Percentiles rank a stretch among this genome's conserved stretches.
phyloP scores from a whole-genome alignment of 2,113 vertebrate species.

The Daboia siamensis region DNA sequence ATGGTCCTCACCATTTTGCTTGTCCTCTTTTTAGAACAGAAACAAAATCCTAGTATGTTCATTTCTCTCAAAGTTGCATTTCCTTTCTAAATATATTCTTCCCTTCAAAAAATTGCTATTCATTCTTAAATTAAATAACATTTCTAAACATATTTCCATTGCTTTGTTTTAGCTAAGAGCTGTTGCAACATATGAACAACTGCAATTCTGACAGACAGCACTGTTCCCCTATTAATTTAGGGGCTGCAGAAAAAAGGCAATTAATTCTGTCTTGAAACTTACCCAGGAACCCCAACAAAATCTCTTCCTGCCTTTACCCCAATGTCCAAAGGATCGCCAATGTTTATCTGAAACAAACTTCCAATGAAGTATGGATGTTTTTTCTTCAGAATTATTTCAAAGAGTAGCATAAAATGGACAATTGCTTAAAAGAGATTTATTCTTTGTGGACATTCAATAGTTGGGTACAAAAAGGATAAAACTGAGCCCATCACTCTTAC shows the following conservation, averaged over 20 bases:
- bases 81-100: not conserved
- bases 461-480: not conserved
- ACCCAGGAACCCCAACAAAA: not conserved
- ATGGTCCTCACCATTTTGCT: not conserved
- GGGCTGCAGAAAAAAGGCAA: not conserved
- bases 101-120: not conserved
- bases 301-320: not conserved
- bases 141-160: not conserved
- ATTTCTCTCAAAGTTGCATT: not conserved
- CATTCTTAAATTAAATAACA: not conserved
- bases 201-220: not conserved
- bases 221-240: not conserved
- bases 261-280: not conserved
- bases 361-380: not conserved
- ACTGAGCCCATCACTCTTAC: rapidly evolving
- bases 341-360: not conserved
- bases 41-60: not conserved
- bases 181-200: not conserved
- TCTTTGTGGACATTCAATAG: not conserved
- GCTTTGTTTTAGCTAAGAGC: not conserved
- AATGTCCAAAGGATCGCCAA: not conserved
- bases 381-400: not conserved
- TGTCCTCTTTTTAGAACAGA: not conserved
- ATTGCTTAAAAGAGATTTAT: not conserved
- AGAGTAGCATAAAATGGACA: not conserved